A percentile compares a stretch with the other conserved stretches of the same genome.
These are phyloP conservation scores for Sacculina carcini DNA, from an alignment of 2,888 invertebrate species.

Conservation along the genomic window DNA sequence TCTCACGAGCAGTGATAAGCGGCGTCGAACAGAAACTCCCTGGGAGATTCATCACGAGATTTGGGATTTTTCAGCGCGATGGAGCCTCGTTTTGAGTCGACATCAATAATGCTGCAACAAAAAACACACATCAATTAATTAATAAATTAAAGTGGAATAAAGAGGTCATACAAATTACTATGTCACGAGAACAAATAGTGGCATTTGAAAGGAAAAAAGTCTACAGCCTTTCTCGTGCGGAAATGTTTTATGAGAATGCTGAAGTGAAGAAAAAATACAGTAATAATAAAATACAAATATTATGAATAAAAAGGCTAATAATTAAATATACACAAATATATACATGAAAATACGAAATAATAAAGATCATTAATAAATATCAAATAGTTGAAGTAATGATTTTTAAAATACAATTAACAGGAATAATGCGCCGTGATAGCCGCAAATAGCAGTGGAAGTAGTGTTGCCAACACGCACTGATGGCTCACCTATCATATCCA, in stretches of 20 bases:
- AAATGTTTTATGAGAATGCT: background rate
- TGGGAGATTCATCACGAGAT: constrained; percentile 39
- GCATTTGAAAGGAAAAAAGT: background rate
- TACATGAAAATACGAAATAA: background rate
- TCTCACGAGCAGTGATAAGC: constrained; percentile 63
- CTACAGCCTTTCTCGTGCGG: too few relatives aligned
- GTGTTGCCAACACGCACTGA: background rate
- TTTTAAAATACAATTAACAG: too few relatives aligned
- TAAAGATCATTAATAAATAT: background rate
- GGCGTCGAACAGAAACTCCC: constrained; percentile 90
- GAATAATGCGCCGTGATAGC: background rate
- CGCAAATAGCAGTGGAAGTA: background rate
- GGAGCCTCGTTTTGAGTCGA: constrained; percentile 58
- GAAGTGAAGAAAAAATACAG: background rate
- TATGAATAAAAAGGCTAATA: background rate
- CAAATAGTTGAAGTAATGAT: too few relatives aligned
- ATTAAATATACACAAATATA: background rate
- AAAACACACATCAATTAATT: background rate
- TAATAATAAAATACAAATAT: background rate
- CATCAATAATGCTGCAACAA: constrained; percentile 38
- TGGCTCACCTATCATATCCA: constrained; percentile 28
- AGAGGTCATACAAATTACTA: too few relatives aligned
- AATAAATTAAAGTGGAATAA: constrained; percentile 4
- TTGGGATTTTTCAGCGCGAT: constrained; percentile 72
- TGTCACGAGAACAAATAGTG: background rate